These are phyloP conservation scores for Coboldia fuscipes DNA, from an alignment of 1,140 invertebrate genomes.

Conservation along the genomic window DNA sequence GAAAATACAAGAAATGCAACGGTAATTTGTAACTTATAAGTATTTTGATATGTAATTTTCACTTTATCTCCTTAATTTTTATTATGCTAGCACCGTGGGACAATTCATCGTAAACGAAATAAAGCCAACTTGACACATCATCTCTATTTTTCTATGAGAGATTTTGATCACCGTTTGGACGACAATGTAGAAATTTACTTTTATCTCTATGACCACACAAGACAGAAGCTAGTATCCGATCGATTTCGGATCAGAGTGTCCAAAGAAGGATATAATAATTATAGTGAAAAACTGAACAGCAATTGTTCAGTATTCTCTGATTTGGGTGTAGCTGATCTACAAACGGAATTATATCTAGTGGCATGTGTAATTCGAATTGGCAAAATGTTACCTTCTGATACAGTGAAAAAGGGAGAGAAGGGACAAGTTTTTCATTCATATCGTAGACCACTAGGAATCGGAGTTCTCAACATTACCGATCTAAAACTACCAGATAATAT, in stretches of 20 bases:
- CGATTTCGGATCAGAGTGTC: constrained; percentile 71
- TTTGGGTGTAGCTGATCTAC: constrained; percentile 48
- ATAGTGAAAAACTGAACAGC: constrained; percentile 66
- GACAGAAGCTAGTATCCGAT: constrained; percentile 54
- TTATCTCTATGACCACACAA: constrained; percentile 49
- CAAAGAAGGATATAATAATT: constrained; percentile 75
- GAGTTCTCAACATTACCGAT: constrained; percentile 44
- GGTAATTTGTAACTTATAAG: constrained; percentile 23
- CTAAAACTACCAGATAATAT: constrained; percentile 32
- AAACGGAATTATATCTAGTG: constrained; percentile 63
- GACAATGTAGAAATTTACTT: constrained; percentile 79
- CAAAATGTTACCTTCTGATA: constrained; percentile 62
- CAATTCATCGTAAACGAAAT: constrained; percentile 39
- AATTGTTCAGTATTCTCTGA: constrained; percentile 76
- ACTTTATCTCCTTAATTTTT: constrained; percentile 3
- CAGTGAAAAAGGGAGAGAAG: constrained; percentile 35
- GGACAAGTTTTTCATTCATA: constrained; percentile 21
- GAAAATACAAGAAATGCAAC: constrained; percentile 56
- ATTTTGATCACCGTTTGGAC: constrained; percentile 65
- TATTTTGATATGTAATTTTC: constrained; percentile 1
- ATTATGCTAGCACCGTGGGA: constrained; percentile 33
- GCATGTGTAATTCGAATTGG: constrained; percentile 76
- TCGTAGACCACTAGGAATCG: constrained; percentile 61
- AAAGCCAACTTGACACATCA: constrained; percentile 57
- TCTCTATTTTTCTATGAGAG: constrained; percentile 69